phyloP scores from a whole-genome alignment of 2,888 invertebrate genomes.

The Trichogramma evanescens region DNA sequence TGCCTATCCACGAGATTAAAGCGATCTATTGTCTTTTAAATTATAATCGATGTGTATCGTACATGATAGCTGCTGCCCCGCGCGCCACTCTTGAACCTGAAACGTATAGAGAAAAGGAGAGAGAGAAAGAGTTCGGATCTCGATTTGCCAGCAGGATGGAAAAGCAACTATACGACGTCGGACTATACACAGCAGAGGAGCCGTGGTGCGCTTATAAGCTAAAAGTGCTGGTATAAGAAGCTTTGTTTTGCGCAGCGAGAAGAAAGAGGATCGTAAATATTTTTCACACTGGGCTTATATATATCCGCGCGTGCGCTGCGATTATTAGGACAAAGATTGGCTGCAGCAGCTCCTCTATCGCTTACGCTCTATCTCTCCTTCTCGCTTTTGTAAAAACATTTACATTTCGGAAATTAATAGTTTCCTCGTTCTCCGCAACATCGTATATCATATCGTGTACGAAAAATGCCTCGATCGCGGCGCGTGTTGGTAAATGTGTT shows the following conservation, averaged over 20 bases:
- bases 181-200: not conserved
- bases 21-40: conserved; percentile 22
- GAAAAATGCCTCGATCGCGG: too few relatives aligned
- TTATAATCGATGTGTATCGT: conserved; percentile 19
- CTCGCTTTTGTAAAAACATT: conserved; percentile 1
- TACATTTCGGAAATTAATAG: conserved; percentile 16
- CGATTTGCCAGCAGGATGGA: conserved; percentile 25
- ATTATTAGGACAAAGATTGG: conserved; percentile 21
- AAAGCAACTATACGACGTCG: conserved; percentile 22
- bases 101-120: conserved; percentile 1
- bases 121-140: conserved; percentile 9
- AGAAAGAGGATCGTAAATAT: conserved; percentile 7
- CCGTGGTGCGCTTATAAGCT: too few relatives aligned
- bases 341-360: conserved; percentile 4
- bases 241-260: too few relatives aligned
- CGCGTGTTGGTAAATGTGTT: too few relatives aligned
- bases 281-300: conserved; percentile 13
- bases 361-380: conserved; percentile 2
- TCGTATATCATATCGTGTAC: too few relatives aligned
- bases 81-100: not conserved
- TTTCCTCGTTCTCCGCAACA: not conserved
- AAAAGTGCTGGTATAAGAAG: too few relatives aligned
- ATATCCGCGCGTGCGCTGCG: conserved; percentile 1
- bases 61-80: conserved; percentile 8
- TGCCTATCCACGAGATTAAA: conserved; percentile 12